Evolutionary conservation across 2,888 invertebrate genomes (phyloP), one percentile per base, ranked within the genome.

Genomic region (Nasonovia ribisnigri): DNA sequence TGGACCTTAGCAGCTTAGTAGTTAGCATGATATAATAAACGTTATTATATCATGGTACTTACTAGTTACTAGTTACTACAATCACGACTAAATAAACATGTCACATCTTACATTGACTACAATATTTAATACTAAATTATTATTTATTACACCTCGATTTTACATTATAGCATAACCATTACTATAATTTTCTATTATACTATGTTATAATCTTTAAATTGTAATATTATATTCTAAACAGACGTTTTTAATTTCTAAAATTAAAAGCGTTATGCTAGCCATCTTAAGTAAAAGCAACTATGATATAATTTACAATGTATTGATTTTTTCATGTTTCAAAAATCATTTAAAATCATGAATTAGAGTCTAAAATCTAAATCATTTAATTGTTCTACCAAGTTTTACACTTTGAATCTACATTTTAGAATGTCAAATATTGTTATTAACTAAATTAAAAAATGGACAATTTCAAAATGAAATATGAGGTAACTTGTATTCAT

Each of bases 401-500:
- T 60, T 3, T 29, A 77, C 36, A n/a, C 2, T 77, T 77, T 16
- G 5, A 77, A 77, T 36, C 77, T 77, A 77, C 36, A 77, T 77
- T 67, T 77, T 20, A 77, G 8, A 20, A 77, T 16, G 16, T 36
- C 67, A 13, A 77, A 16, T 1, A 20, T 77, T 77, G 10, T 48
- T 24, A 11, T 24, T 48, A 3, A 67, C 48, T 90, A 16, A 2
- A 36, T 67, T 77, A 10, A 90, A 77, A 36, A 54, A 92, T 92
- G 92, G 77, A 92, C n/a, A 42, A 88, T 88, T 54, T 54, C n/a
- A 92, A 92, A 88, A 88, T 92, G 88, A 92, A 92, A 92, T 88
- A 88, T 20, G 92, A 92, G 92, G 92, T 92, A 92, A 88, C 51
- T 51, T 46, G 24, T 67, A 46, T 13, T 11, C 43, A 48, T 36